Evolutionary conservation across 1,140 invertebrate genomes (phyloP), one percentile per base, ranked within the genome.

Genomic region (Macrosteles quadrilineatus): DNA sequence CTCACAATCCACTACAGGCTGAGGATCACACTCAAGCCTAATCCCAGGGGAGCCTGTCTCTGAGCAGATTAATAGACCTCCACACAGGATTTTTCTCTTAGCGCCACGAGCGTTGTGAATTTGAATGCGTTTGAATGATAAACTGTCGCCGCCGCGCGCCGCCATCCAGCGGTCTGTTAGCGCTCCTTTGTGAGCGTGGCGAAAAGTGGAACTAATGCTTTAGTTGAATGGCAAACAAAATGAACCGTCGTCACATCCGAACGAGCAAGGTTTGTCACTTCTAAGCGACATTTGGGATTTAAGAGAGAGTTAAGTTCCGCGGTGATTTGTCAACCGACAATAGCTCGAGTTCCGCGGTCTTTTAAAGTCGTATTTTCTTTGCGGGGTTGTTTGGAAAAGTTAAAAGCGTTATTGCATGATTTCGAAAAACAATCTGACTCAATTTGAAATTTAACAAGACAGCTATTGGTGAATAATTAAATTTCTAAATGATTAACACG

Each of bases 51-150:
- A 4, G 32, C 32, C 4, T n/a, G 47, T 19, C 55, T 59, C 55
- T 25, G 23, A 4, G 47, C 25, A 59, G 55, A 59, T 59, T 59
- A 59, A 59, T 59, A 64, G 63, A 43, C 63, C 40, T 23, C 31
- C 63, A 19, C 63, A 66, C 63, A 66, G 63, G 63, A 66, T 43
- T 66, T 66, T 66, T 66, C 63, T 66, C 63, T 66, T 66, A 66
- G 63, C 32, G 63, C n/a, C 40, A 45, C 32, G 27, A 45, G 63
- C 63, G 63, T 66, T 66, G 63, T 66, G 63, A 66, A 66, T 66
- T 45, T 66, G 63, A 66, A 66, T 66, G 63, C 40, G 63, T 66
- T 25, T 66, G 63, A 66, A 66, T 66, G 63, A 66, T 66, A 66
- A 66, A 66, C 25, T 66, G 40, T 36, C 3, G 19, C 9, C 27